Percentiles rank a stretch among this genome's conserved stretches.
Conservation (phyloP, 2,797 vertebrate genomes). For the Sebastes taczanowskii region DNA sequence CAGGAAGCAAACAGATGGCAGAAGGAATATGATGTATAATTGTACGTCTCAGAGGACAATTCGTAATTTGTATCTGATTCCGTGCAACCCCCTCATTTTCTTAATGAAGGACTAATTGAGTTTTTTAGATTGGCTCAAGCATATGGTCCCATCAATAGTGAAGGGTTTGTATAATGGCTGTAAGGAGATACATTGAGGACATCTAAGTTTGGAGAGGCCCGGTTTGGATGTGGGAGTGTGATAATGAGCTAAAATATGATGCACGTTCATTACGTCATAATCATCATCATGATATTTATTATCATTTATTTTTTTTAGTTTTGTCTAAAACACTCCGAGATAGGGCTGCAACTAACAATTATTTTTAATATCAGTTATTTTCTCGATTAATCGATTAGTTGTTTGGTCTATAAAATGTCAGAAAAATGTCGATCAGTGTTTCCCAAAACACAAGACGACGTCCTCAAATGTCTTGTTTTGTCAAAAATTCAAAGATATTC, state of each 20-base stretch:
- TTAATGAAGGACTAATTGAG: slow-evolving; percentile 81
- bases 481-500: no score
- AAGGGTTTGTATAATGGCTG: slow-evolving; percentile 44
- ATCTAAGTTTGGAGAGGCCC: not conserved
- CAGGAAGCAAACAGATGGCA: slow-evolving; percentile 81
- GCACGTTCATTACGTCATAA: slow-evolving; percentile 37
- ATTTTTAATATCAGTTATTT: no score
- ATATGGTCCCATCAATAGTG: slow-evolving; percentile 66
- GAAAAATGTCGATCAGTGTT: no score
- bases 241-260: slow-evolving; percentile 19
- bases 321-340: not conserved
- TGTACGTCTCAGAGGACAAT: slow-evolving; percentile 78
- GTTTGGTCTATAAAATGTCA: no score
- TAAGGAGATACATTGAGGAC: slow-evolving; percentile 48
- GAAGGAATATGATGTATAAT: slow-evolving; percentile 82
- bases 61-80: slow-evolving; percentile 80
- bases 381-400: no score
- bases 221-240: not conserved
- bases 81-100: slow-evolving; percentile 81
- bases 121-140: slow-evolving; percentile 73
- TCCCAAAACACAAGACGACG: no score
- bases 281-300: slow-evolving; percentile 24
- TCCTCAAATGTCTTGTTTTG: no score
- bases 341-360: no score
- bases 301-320: not conserved